A percentile compares a stretch with the other conserved stretches of the same genome.
These are phyloP conservation scores for Champsocephalus gunnari DNA, from an alignment of 2,797 vertebrate genomes.

Conservation along the genomic window DNA sequence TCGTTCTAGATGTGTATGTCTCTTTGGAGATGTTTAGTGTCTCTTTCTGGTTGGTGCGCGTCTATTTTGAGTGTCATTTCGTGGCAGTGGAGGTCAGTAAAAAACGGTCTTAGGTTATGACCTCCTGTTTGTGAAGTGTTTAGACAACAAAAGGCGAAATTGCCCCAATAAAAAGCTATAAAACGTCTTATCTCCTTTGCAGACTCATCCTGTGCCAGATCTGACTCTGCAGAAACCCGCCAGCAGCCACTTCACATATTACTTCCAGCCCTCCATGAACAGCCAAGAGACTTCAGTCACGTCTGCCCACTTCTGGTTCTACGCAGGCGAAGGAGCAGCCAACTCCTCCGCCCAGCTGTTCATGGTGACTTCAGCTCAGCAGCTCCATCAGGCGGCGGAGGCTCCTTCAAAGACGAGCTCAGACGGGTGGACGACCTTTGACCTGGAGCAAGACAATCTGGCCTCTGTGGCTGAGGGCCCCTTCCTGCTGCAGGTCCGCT, in stretches of 20 bases:
- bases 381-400: conserved; percentile 70
- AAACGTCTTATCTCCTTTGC: conserved; percentile 4
- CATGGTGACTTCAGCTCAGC: conserved; percentile 63
- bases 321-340: conserved; percentile 69
- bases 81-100: no score
- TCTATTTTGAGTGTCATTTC: no score
- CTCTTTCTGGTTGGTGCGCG: no score
- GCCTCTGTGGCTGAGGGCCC: conserved; percentile 76
- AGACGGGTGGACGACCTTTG: conserved; percentile 88
- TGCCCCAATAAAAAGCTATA: neutral
- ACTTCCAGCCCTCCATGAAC: conserved; percentile 88
- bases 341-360: conserved; percentile 68
- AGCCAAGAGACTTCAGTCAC: conserved; percentile 79
- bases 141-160: neutral
- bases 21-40: no score
- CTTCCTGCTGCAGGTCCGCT: conserved; percentile 88
- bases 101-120: neutral
- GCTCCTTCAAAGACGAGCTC: conserved; percentile 48
- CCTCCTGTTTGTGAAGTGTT: neutral
- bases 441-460: conserved; percentile 72
- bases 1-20: no score
- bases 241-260: conserved; percentile 83
- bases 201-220: conserved; percentile 82
- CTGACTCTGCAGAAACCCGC: conserved; percentile 46
- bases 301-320: conserved; percentile 92